phyloP scores from a whole-genome alignment of 2,797 vertebrate genomes.

The Echiichthys vipera region DNA sequence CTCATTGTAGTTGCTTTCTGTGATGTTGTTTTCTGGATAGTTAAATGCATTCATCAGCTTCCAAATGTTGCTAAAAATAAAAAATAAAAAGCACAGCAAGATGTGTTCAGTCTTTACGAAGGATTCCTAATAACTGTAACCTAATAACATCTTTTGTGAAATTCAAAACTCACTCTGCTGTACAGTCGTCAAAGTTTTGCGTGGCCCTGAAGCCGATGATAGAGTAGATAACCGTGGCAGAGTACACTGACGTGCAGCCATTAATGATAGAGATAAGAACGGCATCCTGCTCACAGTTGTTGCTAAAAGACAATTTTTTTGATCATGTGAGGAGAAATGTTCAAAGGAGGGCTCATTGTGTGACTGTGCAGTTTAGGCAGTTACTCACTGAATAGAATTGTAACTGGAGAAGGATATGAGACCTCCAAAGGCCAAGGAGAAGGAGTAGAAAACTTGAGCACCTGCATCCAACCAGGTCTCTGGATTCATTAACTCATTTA shows the following conservation, averaged over 20 bases:
- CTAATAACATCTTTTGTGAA: too few species aligned
- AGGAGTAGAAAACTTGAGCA: constrained; percentile 95
- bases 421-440: constrained; percentile 94
- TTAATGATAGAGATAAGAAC: constrained; percentile 92
- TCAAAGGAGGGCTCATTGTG: neutral
- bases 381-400: constrained; percentile 94
- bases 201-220: constrained; percentile 96
- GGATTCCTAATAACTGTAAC: neutral
- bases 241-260: constrained; percentile 91
- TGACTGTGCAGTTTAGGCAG: neutral
- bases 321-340: neutral
- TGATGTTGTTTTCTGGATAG: constrained; percentile 88
- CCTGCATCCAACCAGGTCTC: constrained; percentile 94
- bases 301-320: constrained; percentile 79
- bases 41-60: constrained; percentile 90
- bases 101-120: neutral
- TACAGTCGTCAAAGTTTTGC: constrained; percentile 88
- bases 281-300: constrained; percentile 94
- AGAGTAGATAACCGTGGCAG: constrained; percentile 94
- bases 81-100: neutral
- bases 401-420: constrained; percentile 99
- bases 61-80: constrained; percentile 89
- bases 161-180: constrained; percentile 80
- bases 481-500: constrained; percentile 90
- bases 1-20: constrained; percentile 85